Conservation (phyloP, 2,888 invertebrate species). For the Apotomis capreana region DNA sequence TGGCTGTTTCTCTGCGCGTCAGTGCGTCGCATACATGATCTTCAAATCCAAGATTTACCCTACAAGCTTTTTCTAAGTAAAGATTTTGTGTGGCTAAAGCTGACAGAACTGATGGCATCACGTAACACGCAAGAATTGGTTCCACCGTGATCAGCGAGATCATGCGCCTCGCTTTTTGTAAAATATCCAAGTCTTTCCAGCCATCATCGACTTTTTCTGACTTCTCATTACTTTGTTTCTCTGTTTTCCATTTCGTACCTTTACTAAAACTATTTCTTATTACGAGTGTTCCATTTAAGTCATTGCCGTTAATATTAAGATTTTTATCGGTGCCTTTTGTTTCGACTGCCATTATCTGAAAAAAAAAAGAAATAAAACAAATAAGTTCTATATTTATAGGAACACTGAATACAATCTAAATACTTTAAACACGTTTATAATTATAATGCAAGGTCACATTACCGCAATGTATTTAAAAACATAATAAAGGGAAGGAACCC, state of each 20-base stretch:
- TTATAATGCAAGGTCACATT: not conserved
- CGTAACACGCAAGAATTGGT: constrained; percentile 89
- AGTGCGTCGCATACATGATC: constrained; percentile 90
- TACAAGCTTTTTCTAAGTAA: constrained; percentile 93
- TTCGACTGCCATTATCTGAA: constrained; percentile 71
- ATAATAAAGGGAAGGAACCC: not conserved
- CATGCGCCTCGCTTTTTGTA: constrained; percentile 83
- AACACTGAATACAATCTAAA: not conserved
- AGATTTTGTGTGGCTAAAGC: constrained; percentile 92
- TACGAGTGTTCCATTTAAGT: constrained; percentile 69
- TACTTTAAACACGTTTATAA: no score
- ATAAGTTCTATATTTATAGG: not conserved
- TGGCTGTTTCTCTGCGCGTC: constrained; percentile 87
- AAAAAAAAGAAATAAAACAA: constrained; percentile 48
- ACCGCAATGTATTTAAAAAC: not conserved
- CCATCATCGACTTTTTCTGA: constrained; percentile 57
- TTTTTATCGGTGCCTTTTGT: constrained; percentile 62
- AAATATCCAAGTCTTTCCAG: constrained; percentile 80
- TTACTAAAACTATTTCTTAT: constrained; percentile 67
- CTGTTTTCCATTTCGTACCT: constrained; percentile 50
- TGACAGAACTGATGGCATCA: constrained; percentile 86
- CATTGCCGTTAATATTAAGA: constrained; percentile 60
- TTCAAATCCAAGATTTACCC: constrained; percentile 90
- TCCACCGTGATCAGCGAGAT: constrained; percentile 88
- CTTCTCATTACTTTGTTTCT: constrained; percentile 53